Conservation (phyloP, 1,140 invertebrate species). For the Lerema accius region DNA sequence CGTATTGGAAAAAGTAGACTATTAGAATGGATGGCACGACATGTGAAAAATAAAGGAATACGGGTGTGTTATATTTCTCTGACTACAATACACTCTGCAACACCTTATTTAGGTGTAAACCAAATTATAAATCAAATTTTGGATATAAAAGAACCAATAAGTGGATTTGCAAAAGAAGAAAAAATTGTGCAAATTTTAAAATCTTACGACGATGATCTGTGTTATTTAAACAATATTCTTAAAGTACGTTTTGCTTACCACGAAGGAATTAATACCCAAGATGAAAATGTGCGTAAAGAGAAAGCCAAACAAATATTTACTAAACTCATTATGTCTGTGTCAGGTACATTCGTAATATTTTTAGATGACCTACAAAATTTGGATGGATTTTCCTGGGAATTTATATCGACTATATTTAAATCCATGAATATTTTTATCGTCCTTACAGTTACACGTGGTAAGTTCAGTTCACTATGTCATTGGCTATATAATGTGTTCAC, state of each 20-base stretch:
- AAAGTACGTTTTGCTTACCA: conserved; percentile 73
- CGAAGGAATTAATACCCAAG: conserved; percentile 53
- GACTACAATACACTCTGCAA: conserved; percentile 72
- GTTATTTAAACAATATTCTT: conserved; percentile 72
- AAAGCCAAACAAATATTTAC: conserved; percentile 66
- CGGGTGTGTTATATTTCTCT: conserved; percentile 58
- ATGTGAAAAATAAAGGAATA: conserved; percentile 51
- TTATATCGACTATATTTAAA: conserved; percentile 60
- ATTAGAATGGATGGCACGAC: conserved; percentile 68
- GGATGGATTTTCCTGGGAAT: conserved; percentile 70
- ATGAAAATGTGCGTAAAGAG: conserved; percentile 58
- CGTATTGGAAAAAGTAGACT: conserved; percentile 77
- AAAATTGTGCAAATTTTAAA: conserved; percentile 66
- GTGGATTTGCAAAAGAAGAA: conserved; percentile 71
- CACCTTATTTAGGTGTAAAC: conserved; percentile 71
- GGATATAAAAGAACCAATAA: conserved; percentile 56
- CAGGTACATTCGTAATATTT: conserved; percentile 58
- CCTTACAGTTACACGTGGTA: conserved; percentile 61
- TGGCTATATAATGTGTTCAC: conserved; percentile 71
- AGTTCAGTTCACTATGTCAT: conserved; percentile 56
- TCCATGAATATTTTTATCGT: conserved; percentile 60
- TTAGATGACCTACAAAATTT: conserved; percentile 74
- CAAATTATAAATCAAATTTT: conserved; percentile 74
- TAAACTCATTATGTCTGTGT: conserved; percentile 55
- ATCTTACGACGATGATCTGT: conserved; percentile 65